phyloP scores from a whole-genome alignment of 53 echinoderm and acorn worm genomes.

The Apostichopus leukothele region DNA sequence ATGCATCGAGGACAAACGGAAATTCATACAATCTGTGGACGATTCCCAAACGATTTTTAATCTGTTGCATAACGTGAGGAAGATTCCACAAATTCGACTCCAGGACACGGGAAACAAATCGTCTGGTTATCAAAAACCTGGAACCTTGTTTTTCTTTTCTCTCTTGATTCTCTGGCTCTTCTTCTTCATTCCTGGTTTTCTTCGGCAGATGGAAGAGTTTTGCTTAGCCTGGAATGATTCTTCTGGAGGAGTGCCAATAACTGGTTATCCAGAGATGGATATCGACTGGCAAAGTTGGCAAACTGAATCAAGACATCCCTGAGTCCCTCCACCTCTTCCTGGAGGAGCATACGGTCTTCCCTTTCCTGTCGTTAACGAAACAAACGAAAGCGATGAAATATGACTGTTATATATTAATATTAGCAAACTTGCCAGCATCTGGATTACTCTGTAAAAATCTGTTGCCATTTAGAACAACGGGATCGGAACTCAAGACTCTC shows the following conservation, averaged over 20 bases:
- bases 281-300: conserved; percentile 79
- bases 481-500: too few relatives aligned
- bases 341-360: conserved; percentile 75
- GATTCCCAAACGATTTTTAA: too few relatives aligned
- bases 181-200: conserved; percentile 10
- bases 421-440: too few relatives aligned
- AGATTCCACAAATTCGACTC: neutral
- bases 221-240: conserved; percentile 47
- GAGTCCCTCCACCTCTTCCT: conserved; percentile 80
- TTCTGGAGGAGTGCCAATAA: conserved; percentile 32
- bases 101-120: neutral
- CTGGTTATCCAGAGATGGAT: conserved; percentile 63
- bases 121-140: neutral
- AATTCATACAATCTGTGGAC: too few relatives aligned
- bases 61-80: neutral
- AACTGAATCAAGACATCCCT: conserved; percentile 86
- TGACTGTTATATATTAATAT: neutral
- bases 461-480: too few relatives aligned
- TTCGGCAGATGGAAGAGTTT: conserved; percentile 24
- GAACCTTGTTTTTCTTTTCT: neutral
- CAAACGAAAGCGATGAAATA: neutral
- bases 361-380: conserved; percentile 62
- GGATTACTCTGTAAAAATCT: too few relatives aligned
- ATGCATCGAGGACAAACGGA: too few relatives aligned
- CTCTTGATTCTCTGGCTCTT: neutral